phyloP scores from a whole-genome alignment of 2,888 invertebrate genomes.

The Cerceris rybyensis region DNA sequence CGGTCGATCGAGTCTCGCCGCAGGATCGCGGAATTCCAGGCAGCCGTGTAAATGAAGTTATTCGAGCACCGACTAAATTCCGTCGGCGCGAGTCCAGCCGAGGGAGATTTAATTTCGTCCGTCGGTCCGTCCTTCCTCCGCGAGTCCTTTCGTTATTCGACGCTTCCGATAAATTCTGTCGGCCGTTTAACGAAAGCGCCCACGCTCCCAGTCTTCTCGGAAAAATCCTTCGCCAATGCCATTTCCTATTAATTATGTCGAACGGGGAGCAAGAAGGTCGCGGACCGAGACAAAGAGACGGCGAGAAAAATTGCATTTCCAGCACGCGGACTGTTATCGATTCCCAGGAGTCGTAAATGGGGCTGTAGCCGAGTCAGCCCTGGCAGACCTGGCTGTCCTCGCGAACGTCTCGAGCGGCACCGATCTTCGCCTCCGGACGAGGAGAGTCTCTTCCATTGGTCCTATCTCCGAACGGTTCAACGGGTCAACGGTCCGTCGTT shows the following conservation, averaged over 20 bases:
- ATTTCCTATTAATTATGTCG: not conserved
- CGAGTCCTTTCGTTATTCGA: constrained; percentile 12
- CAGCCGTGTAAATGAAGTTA: constrained; percentile 15
- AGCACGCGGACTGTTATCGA: not conserved
- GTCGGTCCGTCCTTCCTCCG: not conserved
- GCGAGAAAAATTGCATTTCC: not conserved
- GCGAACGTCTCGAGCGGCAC: not conserved
- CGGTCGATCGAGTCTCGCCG: too few species aligned
- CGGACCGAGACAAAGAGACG: not conserved
- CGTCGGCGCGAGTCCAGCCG: not conserved
- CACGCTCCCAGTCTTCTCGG: not conserved
- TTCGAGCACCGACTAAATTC: constrained; percentile 5
- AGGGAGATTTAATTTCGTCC: constrained; percentile 3
- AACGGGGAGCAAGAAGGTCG: not conserved
- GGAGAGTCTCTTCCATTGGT: not conserved
- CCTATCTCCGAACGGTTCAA: not conserved
- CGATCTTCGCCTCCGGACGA: too few species aligned
- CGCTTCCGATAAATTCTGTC: constrained; percentile 13
- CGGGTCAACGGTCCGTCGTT: constrained; percentile 13
- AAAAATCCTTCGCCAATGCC: not conserved
- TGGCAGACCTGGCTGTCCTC: not conserved
- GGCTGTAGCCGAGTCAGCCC: not conserved
- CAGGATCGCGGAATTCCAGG: too few species aligned
- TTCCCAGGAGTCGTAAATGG: not conserved
- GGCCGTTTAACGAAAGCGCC: constrained; percentile 9